Conservation (phyloP, 37 sponge, comb jelly and placozoan genomes). For the Aplysina aerophoba region DNA sequence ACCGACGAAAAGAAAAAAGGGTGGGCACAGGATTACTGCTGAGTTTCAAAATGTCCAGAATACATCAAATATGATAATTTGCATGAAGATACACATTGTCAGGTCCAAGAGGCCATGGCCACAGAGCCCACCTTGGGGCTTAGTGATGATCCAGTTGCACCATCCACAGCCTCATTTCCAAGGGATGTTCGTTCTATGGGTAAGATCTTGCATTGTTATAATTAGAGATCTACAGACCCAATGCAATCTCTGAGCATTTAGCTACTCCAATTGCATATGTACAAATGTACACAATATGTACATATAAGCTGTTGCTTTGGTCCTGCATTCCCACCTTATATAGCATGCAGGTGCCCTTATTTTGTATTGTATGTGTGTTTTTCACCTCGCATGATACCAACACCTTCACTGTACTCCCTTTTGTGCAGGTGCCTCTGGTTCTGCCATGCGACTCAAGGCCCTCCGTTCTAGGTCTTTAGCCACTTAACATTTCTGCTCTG, state of each 20-base stretch:
- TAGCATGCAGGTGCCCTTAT: not conserved
- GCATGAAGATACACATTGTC: too few species aligned
- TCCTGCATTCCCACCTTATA: not conserved
- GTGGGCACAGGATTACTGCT: slow-evolving; percentile 4
- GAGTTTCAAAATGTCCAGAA: slow-evolving; percentile 7
- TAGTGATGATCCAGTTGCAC: too few species aligned
- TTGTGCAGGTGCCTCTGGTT: slow-evolving; percentile 8
- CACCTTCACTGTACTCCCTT: not conserved
- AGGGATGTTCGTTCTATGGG: not conserved
- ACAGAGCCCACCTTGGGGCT: too few species aligned
- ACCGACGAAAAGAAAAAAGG: slow-evolving; percentile 2
- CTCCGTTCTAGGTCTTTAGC: not conserved
- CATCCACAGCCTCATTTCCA: too few species aligned
- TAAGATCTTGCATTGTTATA: slow-evolving; percentile 2
- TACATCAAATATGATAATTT: not conserved
- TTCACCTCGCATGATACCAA: not conserved
- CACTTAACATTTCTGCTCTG: slow-evolving; percentile 12
- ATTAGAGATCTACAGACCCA: not conserved
- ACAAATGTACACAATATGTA: not conserved
- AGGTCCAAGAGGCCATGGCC: too few species aligned
- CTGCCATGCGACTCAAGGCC: not conserved
- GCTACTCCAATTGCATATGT: too few species aligned
- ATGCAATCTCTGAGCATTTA: slow-evolving; percentile 2
- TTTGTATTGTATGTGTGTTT: not conserved
- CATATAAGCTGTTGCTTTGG: not conserved